Conservation (phyloP, 2,113 vertebrate species). For the Eulacestoma nigropectus region DNA sequence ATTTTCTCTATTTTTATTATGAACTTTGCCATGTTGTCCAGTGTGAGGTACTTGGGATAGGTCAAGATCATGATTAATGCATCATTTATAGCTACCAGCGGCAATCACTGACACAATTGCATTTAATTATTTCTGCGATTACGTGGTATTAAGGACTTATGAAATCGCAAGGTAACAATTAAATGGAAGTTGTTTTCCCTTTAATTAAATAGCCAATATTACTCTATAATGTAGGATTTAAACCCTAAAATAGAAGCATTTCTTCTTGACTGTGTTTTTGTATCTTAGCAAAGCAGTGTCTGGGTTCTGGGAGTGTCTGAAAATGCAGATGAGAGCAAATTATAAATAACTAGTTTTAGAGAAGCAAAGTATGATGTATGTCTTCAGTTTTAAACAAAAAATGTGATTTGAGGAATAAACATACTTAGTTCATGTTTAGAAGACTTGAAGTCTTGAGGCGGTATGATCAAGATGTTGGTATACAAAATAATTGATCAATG, state of each 20-base stretch:
- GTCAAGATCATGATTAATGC: neutral
- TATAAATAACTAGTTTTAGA: neutral
- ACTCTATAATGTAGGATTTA: neutral
- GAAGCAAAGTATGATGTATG: neutral
- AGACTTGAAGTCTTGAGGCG: neutral
- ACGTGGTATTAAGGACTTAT: neutral
- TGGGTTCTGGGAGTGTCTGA: neutral
- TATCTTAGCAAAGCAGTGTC: neutral
- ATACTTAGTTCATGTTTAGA: neutral
- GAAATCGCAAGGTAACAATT: neutral
- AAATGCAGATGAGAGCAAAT: neutral
- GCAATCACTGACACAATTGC: neutral
- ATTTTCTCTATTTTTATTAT: neutral
- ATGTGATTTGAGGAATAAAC: neutral
- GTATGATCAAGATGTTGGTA: neutral
- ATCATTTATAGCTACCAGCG: neutral
- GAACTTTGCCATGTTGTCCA: neutral
- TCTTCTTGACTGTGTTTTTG: neutral
- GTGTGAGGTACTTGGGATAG: neutral
- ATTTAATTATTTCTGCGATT: neutral
- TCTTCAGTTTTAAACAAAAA: neutral
- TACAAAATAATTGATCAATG: neutral
- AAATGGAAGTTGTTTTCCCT: neutral
- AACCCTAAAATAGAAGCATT: neutral
- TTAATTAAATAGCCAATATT: neutral